Conservation (phyloP, 2,113 vertebrate genomes). For the Saccopteryx bilineata region DNA sequence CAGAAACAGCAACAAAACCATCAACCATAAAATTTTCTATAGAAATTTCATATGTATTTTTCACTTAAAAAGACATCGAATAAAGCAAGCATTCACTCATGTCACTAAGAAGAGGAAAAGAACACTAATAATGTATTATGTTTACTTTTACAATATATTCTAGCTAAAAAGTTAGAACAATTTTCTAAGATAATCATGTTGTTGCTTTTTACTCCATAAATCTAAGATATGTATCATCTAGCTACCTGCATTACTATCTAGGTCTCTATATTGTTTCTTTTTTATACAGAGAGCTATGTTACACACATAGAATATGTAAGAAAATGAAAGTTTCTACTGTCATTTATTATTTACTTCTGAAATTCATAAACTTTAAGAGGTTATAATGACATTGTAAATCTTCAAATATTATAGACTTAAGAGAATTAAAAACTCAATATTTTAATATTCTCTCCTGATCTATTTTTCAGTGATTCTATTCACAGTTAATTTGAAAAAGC, state of each 20-base stretch:
- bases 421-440: conserved; percentile 72
- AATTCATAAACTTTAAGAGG: conserved; percentile 63
- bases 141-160: conserved; percentile 42
- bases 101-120: not conserved
- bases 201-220: conserved; percentile 31
- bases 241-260: conserved; percentile 34
- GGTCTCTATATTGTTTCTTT: not conserved
- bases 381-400: conserved; percentile 69
- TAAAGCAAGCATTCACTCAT: not conserved
- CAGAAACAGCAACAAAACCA: not conserved
- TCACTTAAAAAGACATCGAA: conserved; percentile 44
- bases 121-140: not conserved
- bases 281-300: not conserved
- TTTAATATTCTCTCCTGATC: conserved; percentile 83
- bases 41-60: conserved; percentile 19
- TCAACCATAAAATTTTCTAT: not conserved
- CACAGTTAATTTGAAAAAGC: conserved; percentile 82
- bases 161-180: conserved; percentile 23
- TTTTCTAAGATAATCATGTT: not conserved
- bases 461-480: conserved; percentile 76
- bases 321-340: conserved; percentile 7
- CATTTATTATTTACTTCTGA: conserved; percentile 72
- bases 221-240: not conserved
- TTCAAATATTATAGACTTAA: conserved; percentile 74
- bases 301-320: not conserved